Conservation (phyloP, 2,888 invertebrate species). For the Cepaea hortensis region DNA sequence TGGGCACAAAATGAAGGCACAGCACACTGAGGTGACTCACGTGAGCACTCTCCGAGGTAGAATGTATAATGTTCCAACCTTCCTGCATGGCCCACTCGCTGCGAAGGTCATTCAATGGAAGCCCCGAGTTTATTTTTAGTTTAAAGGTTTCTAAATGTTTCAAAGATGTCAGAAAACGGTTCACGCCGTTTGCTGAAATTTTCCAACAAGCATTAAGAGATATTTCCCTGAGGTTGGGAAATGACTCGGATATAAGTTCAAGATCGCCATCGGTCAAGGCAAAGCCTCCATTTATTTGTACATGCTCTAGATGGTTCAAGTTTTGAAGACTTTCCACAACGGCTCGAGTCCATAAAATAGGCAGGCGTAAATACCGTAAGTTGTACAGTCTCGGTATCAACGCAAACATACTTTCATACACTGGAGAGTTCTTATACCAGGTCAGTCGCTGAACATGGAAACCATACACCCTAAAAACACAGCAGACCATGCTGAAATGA, state of each 20-base stretch:
- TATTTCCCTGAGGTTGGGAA: constrained; percentile 59
- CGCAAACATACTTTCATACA: constrained; percentile 64
- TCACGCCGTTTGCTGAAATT: constrained; percentile 59
- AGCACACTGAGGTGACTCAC: constrained; percentile 58
- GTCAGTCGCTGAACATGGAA: constrained; percentile 62
- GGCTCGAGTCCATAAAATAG: constrained; percentile 64
- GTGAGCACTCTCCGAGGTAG: constrained; percentile 52
- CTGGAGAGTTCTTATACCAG: constrained; percentile 65
- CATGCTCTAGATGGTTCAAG: constrained; percentile 58
- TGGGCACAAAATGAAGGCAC: constrained; percentile 65
- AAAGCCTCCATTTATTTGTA: constrained; percentile 67
- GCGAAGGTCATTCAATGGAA: constrained; percentile 58
- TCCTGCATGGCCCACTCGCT: constrained; percentile 64
- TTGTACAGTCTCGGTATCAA: constrained; percentile 59
- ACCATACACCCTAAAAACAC: constrained; percentile 63
- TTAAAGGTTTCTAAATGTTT: constrained; percentile 57
- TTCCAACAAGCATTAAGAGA: constrained; percentile 67
- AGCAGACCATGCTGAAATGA: constrained; percentile 62
- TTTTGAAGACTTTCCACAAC: constrained; percentile 60
- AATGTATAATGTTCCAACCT: constrained; percentile 56
- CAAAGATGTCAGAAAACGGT: constrained; percentile 55
- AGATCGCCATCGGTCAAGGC: constrained; percentile 61
- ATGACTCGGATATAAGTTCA: constrained; percentile 55
- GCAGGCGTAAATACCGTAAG: constrained; percentile 60
- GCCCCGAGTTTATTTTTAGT: constrained; percentile 65